Base-by-base conservation (phyloP, 2,888 invertebrate species). In the Penaeus monodon region DNA sequence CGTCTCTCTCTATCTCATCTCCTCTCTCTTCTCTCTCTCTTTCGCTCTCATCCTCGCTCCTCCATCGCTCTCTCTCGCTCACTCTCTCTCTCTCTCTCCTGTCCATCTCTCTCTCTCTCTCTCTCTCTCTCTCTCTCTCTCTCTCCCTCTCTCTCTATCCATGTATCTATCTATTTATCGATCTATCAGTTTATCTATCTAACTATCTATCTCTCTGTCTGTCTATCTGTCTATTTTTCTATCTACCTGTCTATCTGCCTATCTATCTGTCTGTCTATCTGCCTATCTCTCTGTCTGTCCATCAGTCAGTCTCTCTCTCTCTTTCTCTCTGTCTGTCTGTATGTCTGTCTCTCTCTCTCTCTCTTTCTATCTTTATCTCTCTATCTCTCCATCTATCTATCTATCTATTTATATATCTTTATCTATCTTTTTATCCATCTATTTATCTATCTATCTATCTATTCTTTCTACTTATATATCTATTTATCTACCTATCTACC, bases 71-170 rank as follows among this genome's bases (percentile, higher is more conserved):
- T 12, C n/a, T 44, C 57, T 78, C n/a, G 57, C 78, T 44, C n/a
- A 57, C 57, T 78, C n/a, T 78, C 57, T 78, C 27, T 33, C 27
- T 78, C 57, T 78, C 78, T 78, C 44, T 44, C 57, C 24, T 44
- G 27, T 44, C 57, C 57, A 27, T 27, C 63, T 29, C 27, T 73
- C 73, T 73, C 29, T 73, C 73, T 27, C 73, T 73, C 73, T 29
- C 73, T 73, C 29, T 27, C 73, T 73, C n/a, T 73, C 73, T 27
- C 73, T 22, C 38, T 29, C 17, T 12, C 38, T 22, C 73, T 73
- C 7, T 44, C 44, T 44, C 44, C 10, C 44, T 38, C 38, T 38
- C 38, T 38, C 38, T 38, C 38, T 57, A 14, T 17, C 49, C 10
- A 6, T 57, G 14, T 57, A 6, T 57, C 49, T 57, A 0, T 20